These are phyloP conservation scores for Empidonax alnorum DNA, from an alignment of 2,113 vertebrate genomes.

Conservation along the genomic window DNA sequence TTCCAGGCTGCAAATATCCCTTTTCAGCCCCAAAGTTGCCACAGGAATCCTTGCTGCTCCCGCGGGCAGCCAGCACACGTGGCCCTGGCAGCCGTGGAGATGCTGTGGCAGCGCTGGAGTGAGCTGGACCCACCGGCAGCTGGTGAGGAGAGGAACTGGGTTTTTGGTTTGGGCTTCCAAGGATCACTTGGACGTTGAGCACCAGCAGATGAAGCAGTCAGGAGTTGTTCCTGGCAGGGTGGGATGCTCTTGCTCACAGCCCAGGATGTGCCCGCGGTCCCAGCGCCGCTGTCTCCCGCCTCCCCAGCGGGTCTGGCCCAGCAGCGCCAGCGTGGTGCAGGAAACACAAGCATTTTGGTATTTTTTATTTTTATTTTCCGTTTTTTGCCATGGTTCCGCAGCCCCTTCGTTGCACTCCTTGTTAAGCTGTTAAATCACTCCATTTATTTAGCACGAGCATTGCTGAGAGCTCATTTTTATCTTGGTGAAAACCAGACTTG, in stretches of 20 bases:
- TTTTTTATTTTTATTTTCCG: constrained; percentile 62
- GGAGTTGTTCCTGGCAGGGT: fast-evolving
- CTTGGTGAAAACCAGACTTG: constrained; percentile 80
- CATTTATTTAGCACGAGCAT: constrained; percentile 84
- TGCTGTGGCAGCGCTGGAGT: fast-evolving
- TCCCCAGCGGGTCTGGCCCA: background rate
- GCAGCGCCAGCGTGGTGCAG: background rate
- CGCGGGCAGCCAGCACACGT: fast-evolving
- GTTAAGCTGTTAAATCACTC: constrained; percentile 86
- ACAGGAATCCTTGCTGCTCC: background rate
- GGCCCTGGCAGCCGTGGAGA: background rate
- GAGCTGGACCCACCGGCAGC: fast-evolving
- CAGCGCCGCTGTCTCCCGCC: background rate
- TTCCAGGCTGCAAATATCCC: background rate
- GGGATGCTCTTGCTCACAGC: fast-evolving
- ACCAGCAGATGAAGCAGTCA: background rate
- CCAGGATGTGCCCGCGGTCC: background rate
- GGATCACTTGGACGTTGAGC: fast-evolving
- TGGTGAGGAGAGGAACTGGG: background rate
- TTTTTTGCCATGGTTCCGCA: constrained; percentile 78
- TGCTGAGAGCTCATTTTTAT: constrained; percentile 87
- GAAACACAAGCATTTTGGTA: background rate
- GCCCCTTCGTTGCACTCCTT: constrained; percentile 69
- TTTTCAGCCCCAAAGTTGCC: background rate
- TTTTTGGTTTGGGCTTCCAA: fast-evolving